Percentiles rank a stretch among this genome's conserved stretches.
phyloP scores from a whole-genome alignment of 1,140 invertebrate genomes.

The Babylonia areolata region DNA sequence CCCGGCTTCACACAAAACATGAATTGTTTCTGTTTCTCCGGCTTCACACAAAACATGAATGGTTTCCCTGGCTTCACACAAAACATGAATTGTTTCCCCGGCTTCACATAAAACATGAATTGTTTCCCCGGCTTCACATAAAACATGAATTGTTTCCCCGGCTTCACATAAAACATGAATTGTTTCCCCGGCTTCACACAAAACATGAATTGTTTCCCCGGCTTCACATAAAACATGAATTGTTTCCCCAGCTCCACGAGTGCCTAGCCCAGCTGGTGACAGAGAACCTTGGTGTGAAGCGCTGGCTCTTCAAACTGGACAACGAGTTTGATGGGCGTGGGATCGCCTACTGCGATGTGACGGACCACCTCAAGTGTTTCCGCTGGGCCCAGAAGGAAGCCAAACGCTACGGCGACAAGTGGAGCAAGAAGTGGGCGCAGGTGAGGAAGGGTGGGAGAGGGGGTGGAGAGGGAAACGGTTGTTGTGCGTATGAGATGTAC shows the following conservation, averaged over 20 bases:
- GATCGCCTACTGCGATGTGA: conserved; percentile 73
- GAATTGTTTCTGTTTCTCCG: too few relatives aligned
- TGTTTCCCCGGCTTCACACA: too few relatives aligned
- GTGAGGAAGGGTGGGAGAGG: conserved; percentile 40
- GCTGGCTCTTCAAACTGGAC: conserved; percentile 76
- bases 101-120: too few relatives aligned
- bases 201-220: too few relatives aligned
- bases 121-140: too few relatives aligned
- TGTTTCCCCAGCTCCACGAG: conserved; percentile 71
- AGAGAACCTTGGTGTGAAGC: conserved; percentile 71
- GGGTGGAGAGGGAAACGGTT: neutral
- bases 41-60: too few relatives aligned
- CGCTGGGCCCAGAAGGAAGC: conserved; percentile 73
- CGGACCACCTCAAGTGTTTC: conserved; percentile 71
- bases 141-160: too few relatives aligned
- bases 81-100: too few relatives aligned
- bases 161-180: too few relatives aligned
- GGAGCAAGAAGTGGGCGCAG: conserved; percentile 76
- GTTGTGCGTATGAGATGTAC: neutral
- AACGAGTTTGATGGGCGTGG: conserved; percentile 74
- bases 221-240: neutral
- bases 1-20: too few relatives aligned
- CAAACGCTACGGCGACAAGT: conserved; percentile 74
- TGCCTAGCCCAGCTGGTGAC: conserved; percentile 74
- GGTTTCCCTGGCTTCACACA: too few relatives aligned